Evolutionary conservation across 2,888 invertebrate species (phyloP).

Genomic region (Dasysyrphus tricinctus): DNA sequence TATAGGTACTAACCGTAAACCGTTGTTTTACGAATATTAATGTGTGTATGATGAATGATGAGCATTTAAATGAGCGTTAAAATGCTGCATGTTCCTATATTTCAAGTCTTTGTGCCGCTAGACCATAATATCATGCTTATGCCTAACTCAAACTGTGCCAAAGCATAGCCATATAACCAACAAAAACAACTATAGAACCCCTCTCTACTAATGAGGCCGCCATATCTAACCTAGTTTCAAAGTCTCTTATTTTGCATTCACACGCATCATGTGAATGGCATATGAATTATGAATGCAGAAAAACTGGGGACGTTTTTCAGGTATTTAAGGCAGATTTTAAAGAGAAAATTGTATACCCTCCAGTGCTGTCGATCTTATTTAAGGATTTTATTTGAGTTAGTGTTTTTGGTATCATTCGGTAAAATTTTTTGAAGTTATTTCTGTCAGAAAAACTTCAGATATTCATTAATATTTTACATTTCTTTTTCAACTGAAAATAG

Average conservation of each 20-base stretch:
- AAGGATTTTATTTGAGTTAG: no score
- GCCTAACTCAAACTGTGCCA: background rate
- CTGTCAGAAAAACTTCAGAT: no score
- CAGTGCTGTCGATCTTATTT: background rate
- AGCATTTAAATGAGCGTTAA: conserved; percentile 18
- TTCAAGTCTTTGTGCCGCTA: background rate
- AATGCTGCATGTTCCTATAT: background rate
- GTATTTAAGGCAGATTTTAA: background rate
- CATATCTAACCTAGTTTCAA: conserved; percentile 60
- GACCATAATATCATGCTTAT: background rate
- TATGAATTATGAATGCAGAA: conserved; percentile 44
- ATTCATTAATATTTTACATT: no score
- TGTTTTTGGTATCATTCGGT: no score
- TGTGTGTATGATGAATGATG: conserved; percentile 10
- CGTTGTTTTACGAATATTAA: conserved; percentile 1
- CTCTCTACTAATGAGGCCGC: conserved; percentile 19
- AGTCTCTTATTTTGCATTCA: conserved; percentile 53
- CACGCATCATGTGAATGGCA: conserved; percentile 39
- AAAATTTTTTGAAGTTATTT: no score
- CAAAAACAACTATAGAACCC: background rate
- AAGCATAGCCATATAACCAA: background rate
- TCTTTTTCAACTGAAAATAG: no score
- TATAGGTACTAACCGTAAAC: background rate
- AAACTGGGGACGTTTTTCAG: conserved; percentile 1
- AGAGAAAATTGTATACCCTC: background rate